phyloP scores from a whole-genome alignment of 2,113 vertebrate genomes.

The Dipodomys stephensi region DNA sequence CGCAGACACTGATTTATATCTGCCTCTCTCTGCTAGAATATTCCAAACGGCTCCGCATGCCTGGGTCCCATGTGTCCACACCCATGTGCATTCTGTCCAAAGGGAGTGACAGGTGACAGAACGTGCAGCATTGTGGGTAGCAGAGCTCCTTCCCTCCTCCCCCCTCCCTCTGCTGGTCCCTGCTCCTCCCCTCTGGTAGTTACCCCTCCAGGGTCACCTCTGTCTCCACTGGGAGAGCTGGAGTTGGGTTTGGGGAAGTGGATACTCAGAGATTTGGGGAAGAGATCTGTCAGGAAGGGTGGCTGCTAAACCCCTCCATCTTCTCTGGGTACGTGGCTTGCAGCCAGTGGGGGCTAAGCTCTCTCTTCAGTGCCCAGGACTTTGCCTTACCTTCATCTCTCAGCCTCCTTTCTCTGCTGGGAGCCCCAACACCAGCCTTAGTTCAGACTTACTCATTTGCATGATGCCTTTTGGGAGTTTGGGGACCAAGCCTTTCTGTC shows the following conservation, averaged over 20 bases:
- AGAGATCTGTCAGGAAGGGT: neutral
- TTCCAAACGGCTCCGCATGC: neutral
- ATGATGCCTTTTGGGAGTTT: conserved; percentile 21
- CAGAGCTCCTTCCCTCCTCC: neutral
- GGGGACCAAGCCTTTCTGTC: neutral
- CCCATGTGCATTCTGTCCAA: neutral
- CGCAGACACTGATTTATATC: neutral
- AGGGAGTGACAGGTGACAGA: neutral
- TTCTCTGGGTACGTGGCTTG: neutral
- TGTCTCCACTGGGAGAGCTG: neutral
- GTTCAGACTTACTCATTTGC: conserved; percentile 42
- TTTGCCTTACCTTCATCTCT: neutral
- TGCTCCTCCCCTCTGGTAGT: neutral
- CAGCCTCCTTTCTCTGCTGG: neutral
- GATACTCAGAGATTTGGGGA: neutral
- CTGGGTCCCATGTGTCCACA: neutral
- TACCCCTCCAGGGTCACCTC: neutral
- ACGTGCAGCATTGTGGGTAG: neutral
- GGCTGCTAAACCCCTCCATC: neutral
- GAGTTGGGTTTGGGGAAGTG: neutral
- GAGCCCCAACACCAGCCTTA: conserved; percentile 36
- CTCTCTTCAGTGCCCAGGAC: neutral
- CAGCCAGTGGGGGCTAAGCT: neutral
- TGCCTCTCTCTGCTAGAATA: neutral
- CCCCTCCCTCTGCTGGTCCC: neutral